These are phyloP conservation scores for Dione vanillae DNA, from an alignment of 2,888 invertebrate species.

Conservation along the genomic window DNA sequence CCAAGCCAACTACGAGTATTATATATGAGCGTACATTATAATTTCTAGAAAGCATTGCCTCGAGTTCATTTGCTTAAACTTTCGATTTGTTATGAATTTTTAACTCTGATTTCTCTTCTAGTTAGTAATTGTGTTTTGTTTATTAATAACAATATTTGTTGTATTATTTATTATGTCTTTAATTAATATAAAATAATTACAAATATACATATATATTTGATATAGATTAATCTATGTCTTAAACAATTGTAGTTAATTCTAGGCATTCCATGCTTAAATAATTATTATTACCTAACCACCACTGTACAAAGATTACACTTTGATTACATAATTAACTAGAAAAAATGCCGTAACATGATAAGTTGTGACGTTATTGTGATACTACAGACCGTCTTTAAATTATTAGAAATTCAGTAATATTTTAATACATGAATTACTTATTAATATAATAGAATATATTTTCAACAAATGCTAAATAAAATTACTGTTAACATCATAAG, in stretches of 20 bases:
- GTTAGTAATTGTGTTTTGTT: constrained; percentile 44
- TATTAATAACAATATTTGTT: neutral
- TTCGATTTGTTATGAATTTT: constrained; percentile 77
- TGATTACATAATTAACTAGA: neutral
- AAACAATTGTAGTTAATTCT: too few species aligned
- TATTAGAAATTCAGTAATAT: neutral
- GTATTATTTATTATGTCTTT: neutral
- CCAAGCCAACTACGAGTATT: constrained; percentile 19
- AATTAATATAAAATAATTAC: neutral
- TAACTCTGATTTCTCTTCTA: constrained; percentile 63
- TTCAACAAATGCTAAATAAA: constrained; percentile 55
- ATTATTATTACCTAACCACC: too few species aligned
- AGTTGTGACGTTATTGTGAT: neutral
- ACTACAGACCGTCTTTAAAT: neutral
- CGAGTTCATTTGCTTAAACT: constrained; percentile 76
- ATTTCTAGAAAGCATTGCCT: constrained; percentile 76
- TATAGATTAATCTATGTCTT: neutral
- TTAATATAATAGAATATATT: constrained; percentile 13
- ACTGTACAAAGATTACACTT: neutral
- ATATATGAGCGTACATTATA: constrained; percentile 60
- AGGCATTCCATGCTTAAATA: too few species aligned
- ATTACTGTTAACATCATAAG: constrained; percentile 68
- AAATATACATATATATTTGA: neutral
- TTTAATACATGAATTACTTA: constrained; percentile 1
- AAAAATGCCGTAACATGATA: neutral